Percentiles rank a stretch among this genome's conserved stretches.
Conservation (phyloP, 2,888 invertebrate genomes). For the Leucania comma region DNA sequence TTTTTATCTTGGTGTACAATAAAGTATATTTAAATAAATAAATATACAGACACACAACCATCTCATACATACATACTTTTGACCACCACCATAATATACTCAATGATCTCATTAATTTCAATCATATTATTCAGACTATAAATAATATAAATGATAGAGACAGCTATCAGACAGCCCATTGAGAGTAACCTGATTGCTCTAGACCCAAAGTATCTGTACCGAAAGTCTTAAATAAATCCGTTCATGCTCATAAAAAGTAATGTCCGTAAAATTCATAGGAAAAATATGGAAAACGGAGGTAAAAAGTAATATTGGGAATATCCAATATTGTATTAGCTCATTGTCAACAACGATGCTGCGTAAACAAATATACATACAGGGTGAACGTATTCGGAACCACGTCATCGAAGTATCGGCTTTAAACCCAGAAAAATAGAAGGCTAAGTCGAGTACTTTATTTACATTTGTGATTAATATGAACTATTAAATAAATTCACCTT, state of each 20-base stretch:
- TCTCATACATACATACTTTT: too few relatives aligned
- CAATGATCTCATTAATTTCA: not conserved
- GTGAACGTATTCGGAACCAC: not conserved
- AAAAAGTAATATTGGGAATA: conserved; percentile 29
- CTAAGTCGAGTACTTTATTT: not conserved
- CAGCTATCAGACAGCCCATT: not conserved
- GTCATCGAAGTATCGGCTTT: not conserved
- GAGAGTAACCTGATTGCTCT: not conserved
- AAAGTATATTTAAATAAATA: too few relatives aligned
- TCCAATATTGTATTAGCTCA: conserved; percentile 26
- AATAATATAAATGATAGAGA: not conserved
- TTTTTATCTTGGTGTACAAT: too few relatives aligned
- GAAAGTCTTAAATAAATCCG: conserved; percentile 17
- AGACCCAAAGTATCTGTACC: not conserved
- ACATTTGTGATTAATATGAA: not conserved
- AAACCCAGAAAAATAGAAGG: not conserved
- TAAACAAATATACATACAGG: conserved; percentile 27
- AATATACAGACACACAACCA: too few relatives aligned
- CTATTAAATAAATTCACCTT: conserved; percentile 3
- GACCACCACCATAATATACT: not conserved
- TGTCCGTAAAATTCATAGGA: not conserved
- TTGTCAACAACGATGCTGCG: conserved; percentile 8
- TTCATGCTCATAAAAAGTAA: conserved; percentile 33
- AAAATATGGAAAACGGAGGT: conserved; percentile 14
- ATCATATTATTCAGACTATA: not conserved